Evolutionary conservation across 2,113 vertebrate genomes (phyloP), one percentile per base, ranked within the genome.

Genomic region (Paedocypris sp.): DNA sequence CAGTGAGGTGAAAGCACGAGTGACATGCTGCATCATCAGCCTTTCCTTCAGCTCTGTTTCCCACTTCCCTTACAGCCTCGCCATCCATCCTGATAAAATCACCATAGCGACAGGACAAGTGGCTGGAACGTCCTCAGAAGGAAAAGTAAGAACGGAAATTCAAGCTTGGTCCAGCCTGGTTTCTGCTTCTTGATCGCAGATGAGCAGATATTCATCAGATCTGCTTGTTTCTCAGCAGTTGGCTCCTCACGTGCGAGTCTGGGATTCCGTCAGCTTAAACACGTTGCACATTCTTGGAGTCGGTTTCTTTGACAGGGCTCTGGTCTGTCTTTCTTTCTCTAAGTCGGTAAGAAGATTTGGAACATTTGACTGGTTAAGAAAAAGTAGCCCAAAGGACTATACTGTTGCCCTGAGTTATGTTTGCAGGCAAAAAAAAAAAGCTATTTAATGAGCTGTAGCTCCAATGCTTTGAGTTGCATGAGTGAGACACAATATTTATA

Each of bases 41-140:
- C 23, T 11, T 70, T 26, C 32, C 36, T 18, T 65, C 67, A 28
- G 62, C 13, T 29, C 0, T 73, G 13, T 74, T 67, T 67, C 62
- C n/a, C 20, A 75, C 52, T 41, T 22, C 60, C 65, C 74, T 31
- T 41, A 35, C 68, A 99, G 95, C 86, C 87, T 99, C 60, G 91
- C 95, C 11, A 88, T 99, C 73, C 94, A 99, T 73, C 95, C 95
- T 13, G 95, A 98, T 71, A 94, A 91, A 81, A 97, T 99, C 83
- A 99, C 95, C 65, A 94, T 99, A 82, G 95, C 95, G 74, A 99
- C 95, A 7, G 95, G 95, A 54, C 95, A 99, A 79, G 92, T 96
- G 49, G 91, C 92, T 3, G 94, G 94, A 56, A 99, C 94, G 5
- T 92, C 93, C n/a, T 88, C 89, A 65, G 94, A 98, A 66, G 94